Percentiles rank a stretch among this genome's conserved stretches.
These are phyloP conservation scores for Anolis apletophallus DNA, from an alignment of 2,797 vertebrate species.

Conservation along the genomic window DNA sequence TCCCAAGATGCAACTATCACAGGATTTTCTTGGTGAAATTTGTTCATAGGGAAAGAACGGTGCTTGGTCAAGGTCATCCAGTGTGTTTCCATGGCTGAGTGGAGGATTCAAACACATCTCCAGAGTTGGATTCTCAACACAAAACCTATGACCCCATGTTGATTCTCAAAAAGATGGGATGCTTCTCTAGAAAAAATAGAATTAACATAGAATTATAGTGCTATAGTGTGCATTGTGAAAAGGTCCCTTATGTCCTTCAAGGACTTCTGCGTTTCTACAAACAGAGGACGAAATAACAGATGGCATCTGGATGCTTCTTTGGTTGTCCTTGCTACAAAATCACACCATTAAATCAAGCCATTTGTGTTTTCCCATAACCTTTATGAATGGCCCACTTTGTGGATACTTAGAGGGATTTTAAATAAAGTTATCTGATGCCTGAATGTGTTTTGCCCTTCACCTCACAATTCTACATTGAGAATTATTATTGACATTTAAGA, in stretches of 20 bases:
- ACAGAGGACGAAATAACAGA: background rate
- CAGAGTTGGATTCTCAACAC: too few species aligned
- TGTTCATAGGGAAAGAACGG: too few species aligned
- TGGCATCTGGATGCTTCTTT: constrained; percentile 19
- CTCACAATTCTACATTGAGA: constrained; percentile 56
- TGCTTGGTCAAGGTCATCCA: too few species aligned
- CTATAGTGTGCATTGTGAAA: too few species aligned
- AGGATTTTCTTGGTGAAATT: too few species aligned
- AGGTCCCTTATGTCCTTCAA: background rate
- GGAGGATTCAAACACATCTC: too few species aligned
- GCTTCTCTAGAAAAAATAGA: background rate
- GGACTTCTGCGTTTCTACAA: background rate
- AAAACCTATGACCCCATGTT: too few species aligned
- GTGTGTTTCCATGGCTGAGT: too few species aligned
- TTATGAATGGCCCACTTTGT: constrained; percentile 51
- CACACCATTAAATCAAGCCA: constrained; percentile 11
- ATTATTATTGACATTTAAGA: constrained; percentile 72
- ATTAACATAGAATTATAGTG: too few species aligned
- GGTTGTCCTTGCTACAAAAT: constrained; percentile 28
- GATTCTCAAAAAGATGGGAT: too few species aligned
- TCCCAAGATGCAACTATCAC: too few species aligned
- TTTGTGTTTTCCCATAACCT: constrained; percentile 42
- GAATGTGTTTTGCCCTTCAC: constrained; percentile 61
- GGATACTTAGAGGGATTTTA: constrained; percentile 9
- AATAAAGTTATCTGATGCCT: constrained; percentile 56